Base-by-base conservation (phyloP, 2,888 invertebrate genomes). In the Cancer borealis region DNA sequence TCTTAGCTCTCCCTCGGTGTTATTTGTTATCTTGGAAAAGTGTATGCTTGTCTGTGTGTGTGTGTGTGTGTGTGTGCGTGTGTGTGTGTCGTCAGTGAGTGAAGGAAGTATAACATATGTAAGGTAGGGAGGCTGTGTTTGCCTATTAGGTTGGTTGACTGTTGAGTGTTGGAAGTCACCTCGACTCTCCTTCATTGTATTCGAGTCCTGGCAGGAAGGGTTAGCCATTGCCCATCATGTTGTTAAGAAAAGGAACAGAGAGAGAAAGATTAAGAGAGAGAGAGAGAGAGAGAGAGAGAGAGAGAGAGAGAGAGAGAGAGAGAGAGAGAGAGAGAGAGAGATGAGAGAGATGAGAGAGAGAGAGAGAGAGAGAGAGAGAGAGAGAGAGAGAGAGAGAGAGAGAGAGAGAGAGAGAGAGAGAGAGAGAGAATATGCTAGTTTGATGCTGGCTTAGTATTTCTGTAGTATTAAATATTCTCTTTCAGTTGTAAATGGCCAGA, bases 401-500 rank as follows among this genome's bases (percentile, higher is more conserved):
- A 39, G 84, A 84, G 84, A 84, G 84, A 84, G 84, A 79, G 30
- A 79, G n/a, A 26, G 10, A n/a, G 26, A 21, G 73, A 73, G 21
- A 21, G 3, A 73, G 73, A 26, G 26, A 79, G 26, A 26, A 26
- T 10, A 12, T 84, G 84, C 84, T 84, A 84, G 84, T 39, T 84
- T 84, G 39, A 84, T 4, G 84, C 84, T 84, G 84, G 84, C 93
- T 66, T 93, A 93, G 93, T 93, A 93, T 93, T 93, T 89, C 89
- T 89, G 93, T 89, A 93, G 93, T 93, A 93, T 89, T 93, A 89
- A 45, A 87, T 88, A 93, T 93, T 73, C 49, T 93, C 73, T 89
- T 93, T 93, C 66, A 89, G 46, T 93, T 93, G 89, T 93, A 89
- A 89, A 93, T 89, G 89, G 88, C 93, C 92, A 54, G 92, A 92